Evolutionary conservation across 2,888 invertebrate species (phyloP).

Genomic region (Laothoe populi): DNA sequence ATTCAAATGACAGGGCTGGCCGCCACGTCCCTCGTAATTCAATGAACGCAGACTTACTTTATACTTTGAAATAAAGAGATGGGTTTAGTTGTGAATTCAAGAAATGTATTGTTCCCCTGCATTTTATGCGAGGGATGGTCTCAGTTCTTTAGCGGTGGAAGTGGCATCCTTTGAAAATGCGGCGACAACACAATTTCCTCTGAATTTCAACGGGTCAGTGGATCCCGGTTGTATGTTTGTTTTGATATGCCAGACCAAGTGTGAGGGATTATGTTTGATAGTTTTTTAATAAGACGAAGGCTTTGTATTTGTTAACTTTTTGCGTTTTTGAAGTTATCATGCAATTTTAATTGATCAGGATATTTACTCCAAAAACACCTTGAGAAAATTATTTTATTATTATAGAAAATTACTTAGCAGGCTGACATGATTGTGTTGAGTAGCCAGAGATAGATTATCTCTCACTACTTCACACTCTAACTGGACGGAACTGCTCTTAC

Average conservation of each 20-base stretch:
- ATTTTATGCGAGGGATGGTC: conserved; percentile 3
- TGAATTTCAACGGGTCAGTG: not conserved
- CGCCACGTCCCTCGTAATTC: conserved; percentile 8
- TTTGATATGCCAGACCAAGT: not conserved
- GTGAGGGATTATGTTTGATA: not conserved
- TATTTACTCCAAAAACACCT: too few species aligned
- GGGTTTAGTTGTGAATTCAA: conserved; percentile 11
- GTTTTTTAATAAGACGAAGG: too few species aligned
- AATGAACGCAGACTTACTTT: not conserved
- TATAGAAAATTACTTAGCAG: too few species aligned
- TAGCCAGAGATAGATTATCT: too few species aligned
- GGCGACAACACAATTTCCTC: not conserved
- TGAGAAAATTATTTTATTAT: too few species aligned
- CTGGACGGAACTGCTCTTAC: too few species aligned
- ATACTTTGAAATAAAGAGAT: conserved; percentile 4
- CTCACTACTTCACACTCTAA: too few species aligned
- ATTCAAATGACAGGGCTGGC: too few species aligned
- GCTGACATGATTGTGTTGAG: too few species aligned
- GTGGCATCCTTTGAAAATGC: conserved; percentile 3
- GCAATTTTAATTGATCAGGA: too few species aligned
- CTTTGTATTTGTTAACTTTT: too few species aligned
- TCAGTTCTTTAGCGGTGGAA: not conserved
- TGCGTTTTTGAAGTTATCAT: too few species aligned
- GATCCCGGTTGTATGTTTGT: not conserved
- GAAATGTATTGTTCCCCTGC: conserved; percentile 13